Conservation (phyloP, 2,888 invertebrate species). For the Diarsia rubi region DNA sequence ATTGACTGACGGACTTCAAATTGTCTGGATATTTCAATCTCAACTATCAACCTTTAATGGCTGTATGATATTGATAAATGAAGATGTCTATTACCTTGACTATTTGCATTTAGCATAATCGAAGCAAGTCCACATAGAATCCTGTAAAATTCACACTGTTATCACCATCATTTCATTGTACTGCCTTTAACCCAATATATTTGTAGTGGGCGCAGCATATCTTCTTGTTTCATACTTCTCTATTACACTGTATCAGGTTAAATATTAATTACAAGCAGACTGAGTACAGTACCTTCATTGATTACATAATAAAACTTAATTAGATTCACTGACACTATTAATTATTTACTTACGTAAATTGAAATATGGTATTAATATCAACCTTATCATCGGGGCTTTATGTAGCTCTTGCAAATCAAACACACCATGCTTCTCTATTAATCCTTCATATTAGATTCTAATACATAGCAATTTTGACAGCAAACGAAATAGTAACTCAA, state of each 20-base stretch:
- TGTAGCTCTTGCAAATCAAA: slow-evolving; percentile 2
- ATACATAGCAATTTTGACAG: slow-evolving; percentile 11
- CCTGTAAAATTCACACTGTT: not conserved
- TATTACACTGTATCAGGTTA: not conserved
- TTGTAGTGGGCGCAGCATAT: not conserved
- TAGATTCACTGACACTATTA: slow-evolving; percentile 17
- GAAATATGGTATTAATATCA: not conserved
- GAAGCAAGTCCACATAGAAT: not conserved
- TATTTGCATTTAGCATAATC: not conserved
- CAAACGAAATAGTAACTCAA: slow-evolving; percentile 14
- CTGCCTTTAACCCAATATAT: not conserved
- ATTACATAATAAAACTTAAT: not conserved
- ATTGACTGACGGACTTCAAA: not conserved
- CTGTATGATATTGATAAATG: not conserved
- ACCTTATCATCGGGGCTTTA: slow-evolving; percentile 2
- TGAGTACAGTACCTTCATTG: not conserved
- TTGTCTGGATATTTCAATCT: not conserved
- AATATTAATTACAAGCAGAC: slow-evolving; percentile 9
- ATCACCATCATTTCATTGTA: not conserved
- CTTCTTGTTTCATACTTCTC: not conserved
- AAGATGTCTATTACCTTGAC: not conserved
- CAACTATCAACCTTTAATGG: not conserved
- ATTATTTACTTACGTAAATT: slow-evolving; percentile 23
- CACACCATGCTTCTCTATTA: not conserved
- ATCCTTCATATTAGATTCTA: slow-evolving; percentile 4